Evolutionary conservation across 2,797 vertebrate species (phyloP).

Genomic region (Enteromius argenteus): DNA sequence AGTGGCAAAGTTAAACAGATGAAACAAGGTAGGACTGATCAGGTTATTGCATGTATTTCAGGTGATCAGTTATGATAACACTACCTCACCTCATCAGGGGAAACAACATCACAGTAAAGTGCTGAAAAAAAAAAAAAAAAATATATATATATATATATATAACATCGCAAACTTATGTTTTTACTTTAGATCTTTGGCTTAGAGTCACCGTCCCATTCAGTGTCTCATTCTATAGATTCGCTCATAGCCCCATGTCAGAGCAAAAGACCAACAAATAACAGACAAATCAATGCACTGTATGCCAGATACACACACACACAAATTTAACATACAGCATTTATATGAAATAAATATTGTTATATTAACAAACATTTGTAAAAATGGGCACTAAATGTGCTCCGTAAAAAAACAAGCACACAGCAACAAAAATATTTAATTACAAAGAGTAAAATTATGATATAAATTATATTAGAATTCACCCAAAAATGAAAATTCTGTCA

Average conservation of each 20-base stretch:
- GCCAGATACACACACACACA: background rate
- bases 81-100: background rate
- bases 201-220: slow-evolving; percentile 68
- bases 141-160: slow-evolving; percentile 59
- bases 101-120: slow-evolving; percentile 61
- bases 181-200: slow-evolving; percentile 81
- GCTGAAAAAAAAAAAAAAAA: no score
- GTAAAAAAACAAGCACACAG: slow-evolving; percentile 70
- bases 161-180: slow-evolving; percentile 70
- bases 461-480: slow-evolving; percentile 64
- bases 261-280: background rate
- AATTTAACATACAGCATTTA: slow-evolving; percentile 8
- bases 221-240: slow-evolving; percentile 1
- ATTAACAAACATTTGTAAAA: slow-evolving; percentile 74
- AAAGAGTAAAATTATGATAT: slow-evolving; percentile 75
- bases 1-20: background rate
- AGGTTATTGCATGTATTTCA: slow-evolving; percentile 39
- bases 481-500: slow-evolving; percentile 2
- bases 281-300: background rate
- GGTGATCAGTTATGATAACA: background rate
- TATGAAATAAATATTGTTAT: background rate
- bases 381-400: slow-evolving; percentile 80
- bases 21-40: background rate
- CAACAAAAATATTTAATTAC: slow-evolving; percentile 71
- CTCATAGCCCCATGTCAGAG: background rate